Evolutionary conservation across 2,113 vertebrate species (phyloP), one percentile per base, ranked within the genome.

Genomic region (Ciconia boyciana): DNA sequence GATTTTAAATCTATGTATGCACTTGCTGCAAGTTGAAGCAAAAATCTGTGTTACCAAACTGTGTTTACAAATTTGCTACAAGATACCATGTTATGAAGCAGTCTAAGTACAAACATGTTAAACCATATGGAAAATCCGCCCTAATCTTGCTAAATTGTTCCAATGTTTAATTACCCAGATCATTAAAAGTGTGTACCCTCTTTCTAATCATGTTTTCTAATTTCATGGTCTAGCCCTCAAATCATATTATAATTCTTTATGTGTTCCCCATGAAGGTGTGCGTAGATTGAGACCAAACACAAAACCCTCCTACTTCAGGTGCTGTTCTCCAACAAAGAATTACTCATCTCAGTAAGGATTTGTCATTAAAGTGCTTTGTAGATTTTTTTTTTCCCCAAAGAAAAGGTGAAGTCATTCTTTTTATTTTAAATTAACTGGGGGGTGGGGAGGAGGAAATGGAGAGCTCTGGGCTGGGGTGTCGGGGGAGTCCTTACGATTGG

Each of bases 101-200:
- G 49, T 41, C 70, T 51, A 80, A 95, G 93, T 69, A 77, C 57
- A 93, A 94, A 96, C 54, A 85, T 62, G 74, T 91, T 85, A 77
- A 94, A 83, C 87, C 82, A 83, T 93, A 91, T 76, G 90, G 90
- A 87, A 96, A 91, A 95, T 85, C 92, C 2, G 0, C 82, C 78
- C 70, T 46, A 49, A 8, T 87, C 81, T 83, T 61, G 71, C 71
- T 82, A 75, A 96, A 65, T 76, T 49, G 41, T 83, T 80, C 78
- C 84, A 83, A 14, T 94, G 70, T 95, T 96, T 96, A 88, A 94
- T 90, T 88, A 90, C 44, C 39, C 78, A 68, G 61, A 76, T 79
- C n/a, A 54, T 81, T 75, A 76, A 22, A 79, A 69, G 54, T 9
- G 13, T 76, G 44, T 58, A 49, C 41, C 13, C 25, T 72, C 61